Conservation (phyloP, 2,888 invertebrate genomes). For the Odontomyia ornata region DNA sequence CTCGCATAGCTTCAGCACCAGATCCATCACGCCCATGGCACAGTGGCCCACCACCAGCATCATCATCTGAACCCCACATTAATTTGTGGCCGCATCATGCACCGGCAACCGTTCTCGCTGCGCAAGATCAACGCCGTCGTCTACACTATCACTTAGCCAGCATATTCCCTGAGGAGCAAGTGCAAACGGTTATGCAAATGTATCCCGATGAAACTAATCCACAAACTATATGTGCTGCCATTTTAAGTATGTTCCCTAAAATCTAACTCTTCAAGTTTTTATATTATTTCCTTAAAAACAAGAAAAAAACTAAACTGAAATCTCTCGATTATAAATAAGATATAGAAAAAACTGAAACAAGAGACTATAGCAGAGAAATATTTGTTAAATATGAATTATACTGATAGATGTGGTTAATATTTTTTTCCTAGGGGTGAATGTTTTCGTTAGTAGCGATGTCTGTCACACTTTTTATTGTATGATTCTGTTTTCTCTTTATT, state of each 20-base stretch:
- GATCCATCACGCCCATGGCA: slow-evolving; percentile 70
- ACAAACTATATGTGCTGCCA: slow-evolving; percentile 87
- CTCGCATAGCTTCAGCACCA: slow-evolving; percentile 79
- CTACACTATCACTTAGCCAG: slow-evolving; percentile 90
- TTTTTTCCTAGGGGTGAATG: too few species aligned
- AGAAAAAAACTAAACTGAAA: too few species aligned
- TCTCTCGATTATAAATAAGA: too few species aligned
- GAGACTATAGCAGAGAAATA: too few species aligned
- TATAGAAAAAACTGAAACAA: too few species aligned
- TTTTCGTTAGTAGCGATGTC: too few species aligned
- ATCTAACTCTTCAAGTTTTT: too few species aligned
- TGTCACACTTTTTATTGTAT: too few species aligned
- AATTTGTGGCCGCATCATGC: slow-evolving; percentile 65
- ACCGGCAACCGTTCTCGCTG: slow-evolving; percentile 49
- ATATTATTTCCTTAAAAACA: too few species aligned
- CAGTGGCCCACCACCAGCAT: slow-evolving; percentile 60
- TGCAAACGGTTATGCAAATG: slow-evolving; percentile 85
- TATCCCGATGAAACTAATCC: slow-evolving; percentile 91
- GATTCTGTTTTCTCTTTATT: too few species aligned
- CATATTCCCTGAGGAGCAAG: slow-evolving; percentile 90
- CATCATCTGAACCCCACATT: slow-evolving; percentile 73
- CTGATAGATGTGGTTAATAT: too few species aligned
- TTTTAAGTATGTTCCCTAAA: slow-evolving; percentile 77
- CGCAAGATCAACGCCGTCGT: slow-evolving; percentile 74
- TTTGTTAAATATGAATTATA: too few species aligned